Conservation (phyloP, 2,888 invertebrate species). For the Loripinus fragilis region DNA sequence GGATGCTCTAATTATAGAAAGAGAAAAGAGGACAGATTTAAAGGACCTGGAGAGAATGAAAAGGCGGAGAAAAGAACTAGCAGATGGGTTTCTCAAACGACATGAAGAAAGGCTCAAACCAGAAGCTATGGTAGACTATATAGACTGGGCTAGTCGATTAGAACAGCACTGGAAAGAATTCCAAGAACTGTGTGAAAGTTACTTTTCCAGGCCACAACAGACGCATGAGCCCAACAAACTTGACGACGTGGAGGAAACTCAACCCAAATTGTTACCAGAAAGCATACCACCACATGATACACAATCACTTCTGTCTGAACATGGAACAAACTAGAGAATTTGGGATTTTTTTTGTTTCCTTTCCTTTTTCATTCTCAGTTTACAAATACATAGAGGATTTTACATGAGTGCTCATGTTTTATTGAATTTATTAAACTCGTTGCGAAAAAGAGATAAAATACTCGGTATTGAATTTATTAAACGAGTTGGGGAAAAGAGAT, state of each 20-base stretch:
- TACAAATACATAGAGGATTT: too few species aligned
- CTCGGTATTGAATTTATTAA: too few species aligned
- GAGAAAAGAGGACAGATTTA: slow-evolving; percentile 53
- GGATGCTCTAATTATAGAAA: slow-evolving; percentile 43
- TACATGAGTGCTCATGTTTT: too few species aligned
- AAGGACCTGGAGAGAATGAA: slow-evolving; percentile 55
- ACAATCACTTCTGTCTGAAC: background rate
- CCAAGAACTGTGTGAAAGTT: slow-evolving; percentile 45
- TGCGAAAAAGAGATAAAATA: too few species aligned
- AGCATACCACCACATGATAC: slow-evolving; percentile 9
- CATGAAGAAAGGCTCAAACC: slow-evolving; percentile 46
- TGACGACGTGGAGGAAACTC: background rate
- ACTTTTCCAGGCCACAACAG: background rate
- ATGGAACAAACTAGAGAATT: background rate
- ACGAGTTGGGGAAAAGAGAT: too few species aligned
- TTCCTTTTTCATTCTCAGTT: too few species aligned
- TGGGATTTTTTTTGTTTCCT: too few species aligned
- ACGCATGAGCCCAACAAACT: background rate
- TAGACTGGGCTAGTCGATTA: slow-evolving; percentile 43
- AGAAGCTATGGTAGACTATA: slow-evolving; percentile 29
- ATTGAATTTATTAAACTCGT: too few species aligned
- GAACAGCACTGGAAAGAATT: slow-evolving; percentile 51
- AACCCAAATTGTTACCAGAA: background rate
- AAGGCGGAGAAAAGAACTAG: slow-evolving; percentile 53
- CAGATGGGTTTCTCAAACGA: slow-evolving; percentile 46